Evolutionary conservation across 2,888 invertebrate genomes (phyloP).

Genomic region (Lymantria dispar): DNA sequence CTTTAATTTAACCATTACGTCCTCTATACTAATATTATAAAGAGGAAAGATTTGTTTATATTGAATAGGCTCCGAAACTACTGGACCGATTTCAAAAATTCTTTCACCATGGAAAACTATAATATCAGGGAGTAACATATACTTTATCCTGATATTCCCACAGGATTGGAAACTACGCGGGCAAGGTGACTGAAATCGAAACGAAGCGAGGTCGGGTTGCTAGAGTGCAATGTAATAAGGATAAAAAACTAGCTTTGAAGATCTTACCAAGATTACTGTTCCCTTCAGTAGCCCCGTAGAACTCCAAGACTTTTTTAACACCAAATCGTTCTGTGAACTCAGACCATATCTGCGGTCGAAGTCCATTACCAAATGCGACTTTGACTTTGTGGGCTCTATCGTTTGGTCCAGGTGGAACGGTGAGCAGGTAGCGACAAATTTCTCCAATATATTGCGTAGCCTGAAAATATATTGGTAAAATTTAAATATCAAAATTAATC

Average conservation of each 20-base stretch:
- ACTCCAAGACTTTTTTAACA: slow-evolving; percentile 90
- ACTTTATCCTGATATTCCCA: too few relatives aligned
- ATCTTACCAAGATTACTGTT: slow-evolving; percentile 92
- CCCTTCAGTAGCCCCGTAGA: slow-evolving; percentile 98
- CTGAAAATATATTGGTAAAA: slow-evolving; percentile 58
- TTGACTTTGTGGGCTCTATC: slow-evolving; percentile 87
- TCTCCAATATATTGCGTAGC: slow-evolving; percentile 94
- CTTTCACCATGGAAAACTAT: too few relatives aligned
- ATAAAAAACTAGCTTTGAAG: neutral
- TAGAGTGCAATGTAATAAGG: too few relatives aligned
- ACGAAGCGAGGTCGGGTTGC: too few relatives aligned
- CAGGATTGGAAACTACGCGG: too few relatives aligned
- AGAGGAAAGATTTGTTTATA: too few relatives aligned
- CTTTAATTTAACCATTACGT: too few relatives aligned
- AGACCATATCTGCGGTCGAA: slow-evolving; percentile 95
- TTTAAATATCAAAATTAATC: neutral
- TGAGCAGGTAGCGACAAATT: slow-evolving; percentile 92
- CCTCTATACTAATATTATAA: too few relatives aligned
- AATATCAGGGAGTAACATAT: too few relatives aligned
- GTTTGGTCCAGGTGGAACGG: slow-evolving; percentile 84
- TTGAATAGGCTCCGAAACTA: too few relatives aligned
- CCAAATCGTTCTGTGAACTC: slow-evolving; percentile 89
- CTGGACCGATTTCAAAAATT: too few relatives aligned
- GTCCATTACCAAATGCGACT: slow-evolving; percentile 95
- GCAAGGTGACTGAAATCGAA: too few relatives aligned